phyloP scores from a whole-genome alignment of 2,113 vertebrate genomes.

The Herpailurus yagouaroundi region DNA sequence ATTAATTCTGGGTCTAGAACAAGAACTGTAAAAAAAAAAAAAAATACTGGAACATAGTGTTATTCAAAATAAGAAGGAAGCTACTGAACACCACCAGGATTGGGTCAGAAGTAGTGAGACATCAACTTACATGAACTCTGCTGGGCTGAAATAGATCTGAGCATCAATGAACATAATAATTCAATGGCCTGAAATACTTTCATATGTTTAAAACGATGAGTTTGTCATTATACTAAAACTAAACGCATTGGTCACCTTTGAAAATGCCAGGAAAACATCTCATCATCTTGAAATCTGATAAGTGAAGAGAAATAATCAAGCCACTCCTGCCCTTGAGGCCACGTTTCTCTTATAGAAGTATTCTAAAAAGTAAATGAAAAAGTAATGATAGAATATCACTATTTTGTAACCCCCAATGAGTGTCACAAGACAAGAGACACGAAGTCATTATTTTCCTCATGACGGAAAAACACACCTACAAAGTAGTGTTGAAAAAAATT shows the following conservation, averaged over 20 bases:
- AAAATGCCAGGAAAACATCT: not conserved
- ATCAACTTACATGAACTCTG: not conserved
- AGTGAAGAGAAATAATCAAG: not conserved
- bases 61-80: not conserved
- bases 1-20: not conserved
- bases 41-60: not conserved
- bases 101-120: not conserved
- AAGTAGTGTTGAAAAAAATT: not conserved
- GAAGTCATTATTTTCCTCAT: not conserved
- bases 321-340: not conserved
- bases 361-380: not conserved
- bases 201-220: not conserved
- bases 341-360: not conserved
- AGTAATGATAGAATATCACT: not conserved
- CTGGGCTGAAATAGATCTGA: not conserved
- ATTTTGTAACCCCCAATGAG: not conserved
- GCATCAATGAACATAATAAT: not conserved
- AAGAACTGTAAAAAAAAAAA: not conserved
- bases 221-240: not conserved
- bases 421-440: not conserved
- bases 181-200: not conserved
- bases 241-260: not conserved
- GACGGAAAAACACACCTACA: not conserved
- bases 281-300: conserved; percentile 30
- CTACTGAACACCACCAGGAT: not conserved